Base-by-base conservation (phyloP, 2,797 vertebrate species). In the Poeciliopsis paucimaculata region DNA sequence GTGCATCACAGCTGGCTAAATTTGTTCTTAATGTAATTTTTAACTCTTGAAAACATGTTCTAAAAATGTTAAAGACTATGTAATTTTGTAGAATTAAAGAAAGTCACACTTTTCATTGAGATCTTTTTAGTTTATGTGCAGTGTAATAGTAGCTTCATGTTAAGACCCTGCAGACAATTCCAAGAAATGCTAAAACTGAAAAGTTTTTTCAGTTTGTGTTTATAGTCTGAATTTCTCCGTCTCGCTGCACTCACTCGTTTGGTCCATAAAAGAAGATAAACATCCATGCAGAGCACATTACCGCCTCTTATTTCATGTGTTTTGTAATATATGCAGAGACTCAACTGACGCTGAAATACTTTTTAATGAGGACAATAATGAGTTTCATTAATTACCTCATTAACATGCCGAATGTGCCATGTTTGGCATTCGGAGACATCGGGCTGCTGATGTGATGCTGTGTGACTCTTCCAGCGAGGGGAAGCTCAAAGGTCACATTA, bases 311-410 rank as follows among this genome's bases (percentile, higher is more conserved):
- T 72, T 46, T 28, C 34, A 74, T 51, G 4, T n/a, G 18, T 73
- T 20, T 68, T 47, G 18, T 43, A 43, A 70, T 70, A 70, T 41
- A 46, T 36, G 26, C 62, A 75, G 31, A 64, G 34, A 70, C 45
- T 31, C 45, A 68, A 4, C 41, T 51, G 68, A 80, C 43, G 71
- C 55, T 66, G 43, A 78, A 78, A 78, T 76, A 68, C 80, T 57
- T 68, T 43, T 47, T 80, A 72, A 73, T 64, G 71, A 55, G 41
- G 13, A 12, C 46, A 45, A 55, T 81, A 53, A 70, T 83, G 31
- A 41, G 13, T 70, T 62, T 73, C 57, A 77, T 43, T 81, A 71
- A 78, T 76, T 18, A 78, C 5, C 28, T 76, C 62, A 78, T 76
- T 74, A 74, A 45, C 28, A 73, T 15, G n/a, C 31, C 78, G 39